Percentiles rank a stretch among this genome's conserved stretches.
phyloP scores from a whole-genome alignment of 2,113 vertebrate genomes.

The Cyanistes caeruleus region DNA sequence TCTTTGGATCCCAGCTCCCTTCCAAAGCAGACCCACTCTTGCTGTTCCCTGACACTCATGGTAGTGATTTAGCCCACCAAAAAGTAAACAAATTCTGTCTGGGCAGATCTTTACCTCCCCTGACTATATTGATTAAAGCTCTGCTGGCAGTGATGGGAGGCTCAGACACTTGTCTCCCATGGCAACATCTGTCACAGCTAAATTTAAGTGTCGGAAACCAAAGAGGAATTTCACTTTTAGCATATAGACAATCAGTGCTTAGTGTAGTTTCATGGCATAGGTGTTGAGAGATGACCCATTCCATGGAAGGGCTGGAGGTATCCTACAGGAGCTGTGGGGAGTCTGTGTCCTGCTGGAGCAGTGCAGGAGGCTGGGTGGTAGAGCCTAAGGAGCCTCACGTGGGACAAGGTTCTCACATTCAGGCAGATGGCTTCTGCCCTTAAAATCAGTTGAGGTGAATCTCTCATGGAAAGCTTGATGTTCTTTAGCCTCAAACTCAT shows the following conservation, averaged over 20 bases:
- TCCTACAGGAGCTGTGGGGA: not conserved
- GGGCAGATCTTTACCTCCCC: not conserved
- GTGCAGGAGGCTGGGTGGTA: not conserved
- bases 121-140: not conserved
- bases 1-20: not conserved
- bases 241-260: not conserved
- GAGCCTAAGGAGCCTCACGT: not conserved
- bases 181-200: constrained; percentile 39
- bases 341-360: not conserved
- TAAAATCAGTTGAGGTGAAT: not conserved
- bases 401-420: not conserved
- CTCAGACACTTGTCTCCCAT: not conserved
- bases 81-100: not conserved
- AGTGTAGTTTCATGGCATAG: not conserved
- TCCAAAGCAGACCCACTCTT: not conserved
- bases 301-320: not conserved
- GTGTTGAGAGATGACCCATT: not conserved
- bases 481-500: not conserved
- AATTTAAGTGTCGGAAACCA: not conserved
- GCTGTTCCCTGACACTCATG: not conserved
- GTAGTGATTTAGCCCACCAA: not conserved
- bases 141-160: not conserved
- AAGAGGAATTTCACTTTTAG: not conserved
- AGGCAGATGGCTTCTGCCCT: not conserved
- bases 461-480: not conserved